A percentile compares a stretch with the other conserved stretches of the same genome.
These are phyloP conservation scores for Pomatorhinus ruficollis DNA, from an alignment of 2,113 vertebrate genomes.

Conservation along the genomic window DNA sequence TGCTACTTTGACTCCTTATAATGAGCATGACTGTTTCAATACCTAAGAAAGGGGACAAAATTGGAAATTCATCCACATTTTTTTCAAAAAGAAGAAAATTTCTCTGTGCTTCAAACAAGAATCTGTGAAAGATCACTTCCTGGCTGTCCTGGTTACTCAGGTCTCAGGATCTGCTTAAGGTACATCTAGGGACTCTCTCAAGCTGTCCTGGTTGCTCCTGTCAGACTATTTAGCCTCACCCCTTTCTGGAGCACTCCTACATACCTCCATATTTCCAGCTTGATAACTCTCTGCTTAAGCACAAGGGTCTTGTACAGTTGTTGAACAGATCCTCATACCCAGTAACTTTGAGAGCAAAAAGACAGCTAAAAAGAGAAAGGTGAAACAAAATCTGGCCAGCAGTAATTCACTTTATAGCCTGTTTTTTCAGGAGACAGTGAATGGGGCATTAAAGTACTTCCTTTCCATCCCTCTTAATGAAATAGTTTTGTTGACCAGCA, in stretches of 20 bases:
- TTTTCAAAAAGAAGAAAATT: background rate
- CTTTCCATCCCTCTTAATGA: background rate
- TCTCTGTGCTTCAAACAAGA: background rate
- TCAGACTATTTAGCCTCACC: background rate
- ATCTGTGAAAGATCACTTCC: background rate
- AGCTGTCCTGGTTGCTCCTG: background rate
- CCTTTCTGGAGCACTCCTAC: background rate
- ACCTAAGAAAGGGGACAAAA: background rate
- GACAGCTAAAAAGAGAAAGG: background rate
- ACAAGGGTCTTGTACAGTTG: accelerated
- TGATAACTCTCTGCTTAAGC: background rate
- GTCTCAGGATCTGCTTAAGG: background rate
- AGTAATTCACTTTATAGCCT: background rate
- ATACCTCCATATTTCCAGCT: background rate
- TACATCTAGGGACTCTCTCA: accelerated
- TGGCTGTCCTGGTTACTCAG: background rate
- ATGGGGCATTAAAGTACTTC: background rate
- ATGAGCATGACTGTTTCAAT: background rate
- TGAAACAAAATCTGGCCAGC: background rate
- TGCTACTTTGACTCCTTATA: background rate
- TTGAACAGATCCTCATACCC: background rate
- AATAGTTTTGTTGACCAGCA: background rate
- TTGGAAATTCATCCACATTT: background rate
- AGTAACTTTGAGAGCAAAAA: background rate
- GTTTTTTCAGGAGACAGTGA: background rate